Percentiles rank a stretch among this genome's conserved stretches.
These are phyloP conservation scores for Silurus lanzhouensis DNA, from an alignment of 2,797 vertebrate genomes.

Conservation along the genomic window DNA sequence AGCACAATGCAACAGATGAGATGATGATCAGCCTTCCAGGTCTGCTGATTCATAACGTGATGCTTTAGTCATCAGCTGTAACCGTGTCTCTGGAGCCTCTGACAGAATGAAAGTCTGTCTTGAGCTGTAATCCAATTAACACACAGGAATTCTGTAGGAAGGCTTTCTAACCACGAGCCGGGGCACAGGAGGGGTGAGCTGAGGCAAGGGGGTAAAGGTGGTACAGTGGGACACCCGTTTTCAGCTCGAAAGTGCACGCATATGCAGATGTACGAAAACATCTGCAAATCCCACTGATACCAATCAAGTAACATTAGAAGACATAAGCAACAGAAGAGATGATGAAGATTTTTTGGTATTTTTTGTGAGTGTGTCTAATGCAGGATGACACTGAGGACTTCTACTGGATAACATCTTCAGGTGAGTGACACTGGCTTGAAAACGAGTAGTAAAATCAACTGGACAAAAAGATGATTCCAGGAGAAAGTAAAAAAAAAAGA, in stretches of 20 bases:
- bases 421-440: slow-evolving; percentile 11
- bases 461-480: slow-evolving; percentile 34
- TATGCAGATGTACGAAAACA: slow-evolving; percentile 48
- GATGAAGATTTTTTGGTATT: background rate
- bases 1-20: slow-evolving; percentile 18
- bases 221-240: slow-evolving; percentile 43
- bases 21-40: slow-evolving; percentile 8
- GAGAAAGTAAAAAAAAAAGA: slow-evolving; percentile 7
- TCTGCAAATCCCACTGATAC: slow-evolving; percentile 52
- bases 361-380: slow-evolving; percentile 2
- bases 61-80: slow-evolving; percentile 3
- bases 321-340: slow-evolving; percentile 24
- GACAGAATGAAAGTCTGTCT: slow-evolving; percentile 18
- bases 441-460: slow-evolving; percentile 14
- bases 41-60: slow-evolving; percentile 13
- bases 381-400: slow-evolving; percentile 17
- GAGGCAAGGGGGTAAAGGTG: slow-evolving; percentile 29
- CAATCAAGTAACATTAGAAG: slow-evolving; percentile 68
- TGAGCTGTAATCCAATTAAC: slow-evolving; percentile 65
- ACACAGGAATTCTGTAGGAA: slow-evolving; percentile 62
- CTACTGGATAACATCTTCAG: slow-evolving; percentile 19
- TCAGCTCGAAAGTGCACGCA: slow-evolving; percentile 51
- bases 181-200: background rate
- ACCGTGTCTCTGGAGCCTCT: slow-evolving; percentile 28
- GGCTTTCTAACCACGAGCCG: slow-evolving; percentile 54